These are phyloP conservation scores for Gadopsis bispinosus DNA, from an alignment of 2,797 vertebrate genomes.

Conservation along the genomic window DNA sequence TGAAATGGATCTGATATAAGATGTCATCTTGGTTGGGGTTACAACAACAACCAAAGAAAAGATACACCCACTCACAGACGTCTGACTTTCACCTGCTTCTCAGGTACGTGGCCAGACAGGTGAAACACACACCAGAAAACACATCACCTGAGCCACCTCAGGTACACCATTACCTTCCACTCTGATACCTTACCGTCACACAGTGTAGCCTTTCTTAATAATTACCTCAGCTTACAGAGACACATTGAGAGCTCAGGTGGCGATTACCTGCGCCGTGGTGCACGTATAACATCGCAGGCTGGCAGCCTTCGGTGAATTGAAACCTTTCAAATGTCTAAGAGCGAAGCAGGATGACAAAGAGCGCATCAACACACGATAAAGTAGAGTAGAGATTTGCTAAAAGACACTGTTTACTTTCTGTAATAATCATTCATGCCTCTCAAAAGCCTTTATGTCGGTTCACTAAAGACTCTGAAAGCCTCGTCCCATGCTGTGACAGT, in stretches of 20 bases:
- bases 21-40: slow-evolving; percentile 14
- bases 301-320: background rate
- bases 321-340: background rate
- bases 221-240: slow-evolving; percentile 72
- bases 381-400: background rate
- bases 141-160: slow-evolving; percentile 67
- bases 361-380: background rate
- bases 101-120: slow-evolving; percentile 61
- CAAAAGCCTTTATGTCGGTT: slow-evolving; percentile 20
- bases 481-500: slow-evolving; percentile 10
- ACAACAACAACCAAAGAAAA: background rate
- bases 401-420: background rate
- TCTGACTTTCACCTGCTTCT: slow-evolving; percentile 68
- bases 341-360: background rate
- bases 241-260: slow-evolving; percentile 55
- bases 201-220: slow-evolving; percentile 73
- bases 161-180: slow-evolving; percentile 74
- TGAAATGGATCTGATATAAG: background rate
- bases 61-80: background rate
- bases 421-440: slow-evolving; percentile 2
- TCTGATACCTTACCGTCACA: slow-evolving; percentile 71
- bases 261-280: slow-evolving; percentile 23
- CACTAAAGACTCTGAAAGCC: background rate
- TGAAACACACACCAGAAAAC: slow-evolving; percentile 71
- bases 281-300: slow-evolving; percentile 16